Base-by-base conservation (phyloP, 2,113 vertebrate genomes). In the Labrus mixtus region DNA sequence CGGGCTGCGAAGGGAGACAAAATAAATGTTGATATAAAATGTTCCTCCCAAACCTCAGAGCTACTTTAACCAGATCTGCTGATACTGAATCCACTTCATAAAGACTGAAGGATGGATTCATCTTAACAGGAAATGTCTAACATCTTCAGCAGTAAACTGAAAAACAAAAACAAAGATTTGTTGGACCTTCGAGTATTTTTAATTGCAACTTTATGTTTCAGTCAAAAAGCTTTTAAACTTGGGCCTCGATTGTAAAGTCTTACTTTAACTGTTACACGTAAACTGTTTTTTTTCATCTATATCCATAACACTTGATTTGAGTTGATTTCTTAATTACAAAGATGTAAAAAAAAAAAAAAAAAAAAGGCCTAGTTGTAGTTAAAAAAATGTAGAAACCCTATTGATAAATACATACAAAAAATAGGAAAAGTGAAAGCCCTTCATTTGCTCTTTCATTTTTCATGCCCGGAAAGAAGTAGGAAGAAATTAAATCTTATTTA, bases 41-140 rank as follows among this genome's bases (percentile, higher is more conserved):
- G 17, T 53, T 46, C 22, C 6, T 46, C 9, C 12, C 6, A 54
- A 50, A 19, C 2, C 3, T 36, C 56, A 17, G 8, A 53, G 73
- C 13, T 29, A 3, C 53, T 51, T 19, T 43, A 73, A 68, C 46
- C 53, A 43, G 13, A 51, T 59, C 12, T 73, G 9, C 20, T 67
- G 60, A 59, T 68, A 33, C 13, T 13, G 37, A 22, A 13, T 11
- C 23, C 0, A 1, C 2, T 54, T 25, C 1, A 25, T 25, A 25
- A 3, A 25, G 25, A 25, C n/a, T n/a, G n/a, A n/a, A 2, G 25
- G 25, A 25, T 2, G 1, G 25, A 25, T 25, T 62, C 19, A 10
- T 55, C 0, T 23, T 29, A 71, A 70, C 43, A 46, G 50, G 62
- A 74, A 10, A 64, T 36, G 22, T 62, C 48, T n/a, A 25, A 66